Percentiles rank a stretch among this genome's conserved stretches.
Evolutionary conservation across 2,113 vertebrate species (phyloP).

Genomic region (Plotosus lineatus): DNA sequence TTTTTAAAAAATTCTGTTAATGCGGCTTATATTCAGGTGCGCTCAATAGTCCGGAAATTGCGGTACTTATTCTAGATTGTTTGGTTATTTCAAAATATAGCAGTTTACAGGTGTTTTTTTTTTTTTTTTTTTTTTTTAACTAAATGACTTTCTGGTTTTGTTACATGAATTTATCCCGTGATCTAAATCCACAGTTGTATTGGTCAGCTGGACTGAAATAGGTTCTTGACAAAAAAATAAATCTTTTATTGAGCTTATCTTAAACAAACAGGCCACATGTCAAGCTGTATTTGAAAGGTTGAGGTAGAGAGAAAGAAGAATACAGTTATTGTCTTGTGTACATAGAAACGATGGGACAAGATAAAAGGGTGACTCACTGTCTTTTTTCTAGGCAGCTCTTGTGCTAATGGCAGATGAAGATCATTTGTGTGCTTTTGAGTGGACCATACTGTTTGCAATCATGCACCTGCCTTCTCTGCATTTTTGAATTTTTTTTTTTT

Average conservation of each 20-base stretch:
- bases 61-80: neutral
- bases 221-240: neutral
- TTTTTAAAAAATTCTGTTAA: too few species aligned
- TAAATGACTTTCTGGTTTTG: neutral
- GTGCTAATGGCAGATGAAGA: neutral
- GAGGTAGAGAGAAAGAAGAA: slow-evolving; percentile 4
- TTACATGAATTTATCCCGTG: neutral
- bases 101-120: neutral
- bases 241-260: slow-evolving; percentile 8
- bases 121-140: too few species aligned
- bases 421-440: neutral
- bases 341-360: slow-evolving; percentile 19
- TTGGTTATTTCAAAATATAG: neutral
- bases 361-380: slow-evolving; percentile 20
- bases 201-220: neutral
- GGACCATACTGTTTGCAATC: neutral
- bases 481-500: too few species aligned
- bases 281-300: neutral
- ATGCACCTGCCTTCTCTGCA: neutral
- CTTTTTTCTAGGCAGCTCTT: neutral
- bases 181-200: neutral
- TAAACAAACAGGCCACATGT: neutral
- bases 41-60: too few species aligned
- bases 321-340: slow-evolving; percentile 27
- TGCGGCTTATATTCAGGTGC: too few species aligned